Evolutionary conservation across 1,140 invertebrate species (phyloP), one percentile per base, ranked within the genome.

Genomic region (Drosophila nigrodunni): DNA sequence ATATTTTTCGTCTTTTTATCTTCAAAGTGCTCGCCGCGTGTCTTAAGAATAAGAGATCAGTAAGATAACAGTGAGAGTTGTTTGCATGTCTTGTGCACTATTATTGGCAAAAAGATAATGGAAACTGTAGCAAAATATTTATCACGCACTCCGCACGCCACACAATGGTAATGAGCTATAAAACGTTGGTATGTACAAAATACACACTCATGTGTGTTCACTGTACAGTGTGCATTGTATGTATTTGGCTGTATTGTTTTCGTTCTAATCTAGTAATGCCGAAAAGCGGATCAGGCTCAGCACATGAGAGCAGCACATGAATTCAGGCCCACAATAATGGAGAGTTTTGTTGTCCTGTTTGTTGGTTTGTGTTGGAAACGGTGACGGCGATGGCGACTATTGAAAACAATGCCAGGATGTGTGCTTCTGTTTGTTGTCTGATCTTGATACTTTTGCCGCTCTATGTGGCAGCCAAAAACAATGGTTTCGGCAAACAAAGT

Each of bases 121-220:
- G 54, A 78, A 89, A 83, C 55, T 88, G 73, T 91, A 91, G 88
- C 88, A 90, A 91, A 90, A 90, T 90, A 90, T 90, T 90, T 90
- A 90, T 82, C 88, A 87, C 88, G 81, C 83, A 90, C 74, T 87
- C 73, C 72, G 79, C 87, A 90, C 82, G 66, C 72, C 74, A 58
- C 70, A 90, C 87, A 90, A 90, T 88, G 80, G 80, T 91, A 90
- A 90, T 91, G 88, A 90, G 88, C 83, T 80, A 75, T 82, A 70
- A 78, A 68, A 60, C 69, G 25, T 41, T 58, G 50, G 43, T n/a
- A 52, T 52, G 21, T 35, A 52, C 25, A 46, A 15, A 39, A 34
- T 21, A 37, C 34, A 50, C 25, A 54, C n/a, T 18, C 7, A 41
- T 37, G 15, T 44, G 21, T 43, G 21, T 9, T 34, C 9, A 9